Evolutionary conservation across 2,888 invertebrate species (phyloP), one percentile per base, ranked within the genome.

Genomic region (Chrysomela aeneicollis): DNA sequence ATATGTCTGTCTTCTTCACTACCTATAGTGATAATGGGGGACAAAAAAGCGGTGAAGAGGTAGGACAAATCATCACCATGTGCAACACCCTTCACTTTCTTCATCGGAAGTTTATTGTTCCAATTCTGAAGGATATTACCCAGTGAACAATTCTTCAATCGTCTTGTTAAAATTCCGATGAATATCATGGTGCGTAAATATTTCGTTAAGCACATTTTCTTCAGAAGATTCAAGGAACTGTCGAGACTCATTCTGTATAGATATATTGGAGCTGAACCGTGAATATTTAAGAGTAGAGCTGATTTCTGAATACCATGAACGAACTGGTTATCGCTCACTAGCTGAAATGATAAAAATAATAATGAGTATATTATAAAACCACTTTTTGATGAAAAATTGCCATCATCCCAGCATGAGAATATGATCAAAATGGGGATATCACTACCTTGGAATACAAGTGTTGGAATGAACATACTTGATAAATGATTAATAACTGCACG

Each of bases 31-130:
- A 76, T 69, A 42, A 65, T 66, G 1, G 69, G 71, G 5, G 72
- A 71, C 15, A 74, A 67, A 57, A 75, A 75, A 0, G 72, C 71
- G 2, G 69, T 74, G 61, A 79, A 80, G 3, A 80, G 58, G 55
- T 80, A 80, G 10, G 73, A 74, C 12, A 80, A 22, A 59, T 81
- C 81, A 42, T 81, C 80, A 0, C 74, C 80, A 64, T 81, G 81
- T 9, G 74, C 73, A 1, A 74, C 79, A 18, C 79, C 80, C 54
- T 70, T 50, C 1, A 69, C 18, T 19, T 67, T 37, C 22, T 68
- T 71, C 15, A 62, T 62, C 6, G 74, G 73, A 8, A 71, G 57
- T 46, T 72, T 71, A 1, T 60, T 64, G 3, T 68, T 49, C 5
- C 73, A 3, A 9, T 64, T 66, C 46, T 69, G 57, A 15, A 75